Evolutionary conservation across 2,797 vertebrate genomes (phyloP).

Genomic region (Syngnathus rostellatus): DNA sequence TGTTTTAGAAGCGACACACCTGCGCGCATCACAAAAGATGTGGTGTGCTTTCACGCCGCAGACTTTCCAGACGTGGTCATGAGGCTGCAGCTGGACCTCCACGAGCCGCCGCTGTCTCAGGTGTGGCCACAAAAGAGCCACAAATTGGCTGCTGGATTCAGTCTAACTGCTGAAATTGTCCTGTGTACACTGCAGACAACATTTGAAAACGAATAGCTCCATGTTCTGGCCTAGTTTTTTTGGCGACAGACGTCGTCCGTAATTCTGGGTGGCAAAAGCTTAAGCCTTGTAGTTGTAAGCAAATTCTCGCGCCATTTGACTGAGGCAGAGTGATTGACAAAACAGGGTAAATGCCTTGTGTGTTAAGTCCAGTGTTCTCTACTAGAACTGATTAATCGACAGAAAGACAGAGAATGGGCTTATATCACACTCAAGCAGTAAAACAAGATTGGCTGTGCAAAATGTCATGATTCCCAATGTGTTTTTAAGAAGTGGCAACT

Average conservation of each 20-base stretch:
- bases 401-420: no score
- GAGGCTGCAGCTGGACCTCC: conserved; percentile 87
- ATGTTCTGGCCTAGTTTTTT: not conserved
- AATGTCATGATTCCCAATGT: no score
- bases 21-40: conserved; percentile 89
- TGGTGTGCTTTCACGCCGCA: conserved; percentile 90
- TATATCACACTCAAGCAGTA: no score
- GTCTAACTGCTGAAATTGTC: not conserved
- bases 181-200: not conserved
- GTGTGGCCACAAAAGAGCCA: conserved; percentile 41
- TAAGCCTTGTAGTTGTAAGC: not conserved
- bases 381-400: no score
- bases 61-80: conserved; percentile 93
- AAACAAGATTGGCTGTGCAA: no score
- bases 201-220: not conserved
- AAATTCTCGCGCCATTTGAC: not conserved
- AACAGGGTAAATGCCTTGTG: not conserved
- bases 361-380: not conserved
- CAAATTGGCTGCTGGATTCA: not conserved
- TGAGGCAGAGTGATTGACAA: not conserved
- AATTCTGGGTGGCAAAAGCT: not conserved
- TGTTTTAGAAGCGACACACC: conserved; percentile 60
- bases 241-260: rapidly evolving
- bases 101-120: conserved; percentile 90
- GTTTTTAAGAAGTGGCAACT: no score